These are phyloP conservation scores for Aphidius ervi DNA, from an alignment of 1,140 invertebrate genomes.

Conservation along the genomic window DNA sequence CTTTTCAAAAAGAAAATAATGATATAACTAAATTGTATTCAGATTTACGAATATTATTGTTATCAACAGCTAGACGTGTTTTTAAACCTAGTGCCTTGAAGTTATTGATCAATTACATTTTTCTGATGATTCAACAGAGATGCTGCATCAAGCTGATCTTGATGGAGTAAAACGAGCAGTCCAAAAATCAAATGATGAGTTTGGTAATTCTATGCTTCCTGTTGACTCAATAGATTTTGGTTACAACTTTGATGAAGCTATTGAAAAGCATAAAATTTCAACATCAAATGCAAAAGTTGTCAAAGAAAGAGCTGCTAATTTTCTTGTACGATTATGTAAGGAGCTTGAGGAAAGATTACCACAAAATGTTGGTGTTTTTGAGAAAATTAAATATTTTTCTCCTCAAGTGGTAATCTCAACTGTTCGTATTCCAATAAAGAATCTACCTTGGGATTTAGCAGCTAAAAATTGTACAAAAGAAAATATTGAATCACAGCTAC, in stretches of 20 bases:
- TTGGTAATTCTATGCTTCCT: not conserved
- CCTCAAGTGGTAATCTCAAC: not conserved
- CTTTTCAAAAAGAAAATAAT: too few relatives aligned
- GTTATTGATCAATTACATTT: too few relatives aligned
- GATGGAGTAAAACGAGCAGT: not conserved
- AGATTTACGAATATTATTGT: too few relatives aligned
- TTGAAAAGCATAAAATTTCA: not conserved
- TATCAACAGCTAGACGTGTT: too few relatives aligned
- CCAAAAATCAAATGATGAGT: not conserved
- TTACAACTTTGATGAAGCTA: not conserved
- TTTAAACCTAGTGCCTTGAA: too few relatives aligned
- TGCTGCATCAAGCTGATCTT: constrained; percentile 3
- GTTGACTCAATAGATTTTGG: not conserved
- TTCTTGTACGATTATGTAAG: not conserved
- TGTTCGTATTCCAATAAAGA: too few relatives aligned
- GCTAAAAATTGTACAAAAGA: too few relatives aligned
- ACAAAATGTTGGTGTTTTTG: not conserved
- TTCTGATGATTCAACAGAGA: not conserved
- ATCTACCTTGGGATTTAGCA: too few relatives aligned
- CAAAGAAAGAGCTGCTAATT: not conserved
- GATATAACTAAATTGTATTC: too few relatives aligned
- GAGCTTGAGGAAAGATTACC: not conserved
- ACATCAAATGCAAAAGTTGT: not conserved
- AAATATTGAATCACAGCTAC: too few relatives aligned
- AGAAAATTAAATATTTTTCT: constrained; percentile 2